Percentiles rank a stretch among this genome's conserved stretches.
Conservation (phyloP, 2,888 invertebrate species). For the Nomada goodeniana region DNA sequence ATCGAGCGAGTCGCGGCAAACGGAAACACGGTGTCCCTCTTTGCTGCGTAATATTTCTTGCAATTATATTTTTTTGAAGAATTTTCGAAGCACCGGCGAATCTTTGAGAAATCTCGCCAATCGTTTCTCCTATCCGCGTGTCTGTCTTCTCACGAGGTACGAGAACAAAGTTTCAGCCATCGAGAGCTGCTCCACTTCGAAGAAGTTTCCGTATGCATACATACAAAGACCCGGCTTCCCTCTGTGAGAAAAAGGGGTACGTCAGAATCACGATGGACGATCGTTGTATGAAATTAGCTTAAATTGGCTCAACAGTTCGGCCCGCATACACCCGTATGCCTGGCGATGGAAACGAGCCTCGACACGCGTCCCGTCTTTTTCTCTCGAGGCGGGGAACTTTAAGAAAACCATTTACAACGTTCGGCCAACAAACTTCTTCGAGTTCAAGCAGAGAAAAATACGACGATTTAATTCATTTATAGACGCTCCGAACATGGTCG, state of each 20-base stretch:
- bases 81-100: background rate
- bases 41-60: no score
- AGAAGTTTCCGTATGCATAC: background rate
- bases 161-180: background rate
- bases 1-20: background rate
- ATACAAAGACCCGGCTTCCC: background rate
- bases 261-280: constrained; percentile 42
- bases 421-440: background rate
- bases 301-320: constrained; percentile 59
- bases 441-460: background rate
- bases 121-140: background rate
- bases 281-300: constrained; percentile 60
- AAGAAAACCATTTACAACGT: background rate
- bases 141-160: constrained; percentile 1
- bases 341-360: constrained; percentile 35
- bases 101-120: background rate
- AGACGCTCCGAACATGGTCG: no score
- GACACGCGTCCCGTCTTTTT: constrained; percentile 41
- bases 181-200: background rate
- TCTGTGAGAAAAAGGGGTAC: constrained; percentile 10
- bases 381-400: background rate
- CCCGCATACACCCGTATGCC: constrained; percentile 68
- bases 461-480: no score
- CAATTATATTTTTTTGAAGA: background rate
- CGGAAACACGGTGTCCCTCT: background rate